These are phyloP conservation scores for Pachypeltis micranthus DNA, from an alignment of 1,140 invertebrate genomes.

Conservation along the genomic window DNA sequence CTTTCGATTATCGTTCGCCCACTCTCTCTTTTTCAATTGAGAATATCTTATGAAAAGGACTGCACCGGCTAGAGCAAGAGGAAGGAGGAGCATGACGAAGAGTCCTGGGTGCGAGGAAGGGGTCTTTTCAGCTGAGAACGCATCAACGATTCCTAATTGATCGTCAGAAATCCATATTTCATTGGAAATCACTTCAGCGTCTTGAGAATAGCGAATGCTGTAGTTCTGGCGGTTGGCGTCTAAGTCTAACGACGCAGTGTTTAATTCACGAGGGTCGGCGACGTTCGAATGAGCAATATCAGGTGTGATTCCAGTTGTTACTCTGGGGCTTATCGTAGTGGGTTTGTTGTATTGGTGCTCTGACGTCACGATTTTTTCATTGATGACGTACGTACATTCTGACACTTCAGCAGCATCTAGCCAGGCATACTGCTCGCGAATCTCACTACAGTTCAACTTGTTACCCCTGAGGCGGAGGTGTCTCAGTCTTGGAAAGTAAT, in stretches of 20 bases:
- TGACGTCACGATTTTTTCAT: constrained; percentile 10
- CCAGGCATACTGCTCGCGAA: constrained; percentile 34
- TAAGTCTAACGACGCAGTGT: background rate
- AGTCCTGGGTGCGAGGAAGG: constrained; percentile 21
- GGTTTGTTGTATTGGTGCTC: too few species aligned
- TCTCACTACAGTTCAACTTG: constrained; percentile 45
- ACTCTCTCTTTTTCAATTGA: background rate
- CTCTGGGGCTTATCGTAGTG: too few species aligned
- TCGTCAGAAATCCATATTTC: constrained; percentile 15
- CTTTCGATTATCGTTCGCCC: background rate
- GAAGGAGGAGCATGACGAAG: constrained; percentile 18
- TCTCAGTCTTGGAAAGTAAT: constrained; percentile 54
- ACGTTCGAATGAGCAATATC: background rate
- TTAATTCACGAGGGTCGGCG: background rate
- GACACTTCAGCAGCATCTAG: background rate
- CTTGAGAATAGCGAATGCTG: background rate
- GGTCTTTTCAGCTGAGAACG: constrained; percentile 16
- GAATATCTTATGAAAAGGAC: constrained; percentile 17
- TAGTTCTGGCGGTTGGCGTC: background rate
- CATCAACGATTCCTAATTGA: constrained; percentile 14
- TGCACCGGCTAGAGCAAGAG: constrained; percentile 16
- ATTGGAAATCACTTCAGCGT: constrained; percentile 11
- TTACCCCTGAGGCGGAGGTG: constrained; percentile 47
- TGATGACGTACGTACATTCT: constrained; percentile 10
- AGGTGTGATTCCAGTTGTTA: background rate